Conservation (phyloP, 2,888 invertebrate species). For the Microctonus aethiopoides region DNA sequence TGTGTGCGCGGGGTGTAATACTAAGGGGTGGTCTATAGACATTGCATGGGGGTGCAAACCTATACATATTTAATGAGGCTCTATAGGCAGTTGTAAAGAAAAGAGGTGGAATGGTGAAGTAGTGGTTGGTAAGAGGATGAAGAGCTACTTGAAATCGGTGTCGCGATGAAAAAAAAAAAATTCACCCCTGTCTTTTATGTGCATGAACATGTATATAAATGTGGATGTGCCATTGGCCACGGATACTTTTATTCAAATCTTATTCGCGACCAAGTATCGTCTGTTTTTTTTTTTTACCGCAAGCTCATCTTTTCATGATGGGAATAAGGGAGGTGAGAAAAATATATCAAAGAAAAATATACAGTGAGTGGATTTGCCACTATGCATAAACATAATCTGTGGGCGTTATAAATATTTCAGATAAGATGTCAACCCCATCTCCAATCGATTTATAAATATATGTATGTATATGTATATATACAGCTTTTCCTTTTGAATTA, state of each 20-base stretch:
- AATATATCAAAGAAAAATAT: conserved; percentile 65
- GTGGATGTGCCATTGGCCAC: conserved; percentile 32
- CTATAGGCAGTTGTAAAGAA: conserved; percentile 62
- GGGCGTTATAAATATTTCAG: conserved; percentile 43
- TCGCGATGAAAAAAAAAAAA: conserved; percentile 3
- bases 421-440: conserved; percentile 27
- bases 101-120: neutral
- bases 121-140: neutral
- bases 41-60: conserved; percentile 50
- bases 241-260: conserved; percentile 66
- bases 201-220: neutral
- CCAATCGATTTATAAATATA: conserved; percentile 24
- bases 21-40: conserved; percentile 2
- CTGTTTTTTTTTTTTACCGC: conserved; percentile 35
- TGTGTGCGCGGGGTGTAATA: neutral
- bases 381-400: conserved; percentile 58
- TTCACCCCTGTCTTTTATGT: conserved; percentile 23
- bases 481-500: neutral
- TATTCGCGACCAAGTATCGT: conserved; percentile 49
- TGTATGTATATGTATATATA: neutral
- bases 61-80: conserved; percentile 67
- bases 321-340: conserved; percentile 31
- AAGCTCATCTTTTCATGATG: conserved; percentile 31
- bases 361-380: conserved; percentile 58
- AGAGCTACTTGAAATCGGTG: conserved; percentile 1